Evolutionary conservation across 1,140 invertebrate genomes (phyloP).

Genomic region (Drosophila quadrilineata): DNA sequence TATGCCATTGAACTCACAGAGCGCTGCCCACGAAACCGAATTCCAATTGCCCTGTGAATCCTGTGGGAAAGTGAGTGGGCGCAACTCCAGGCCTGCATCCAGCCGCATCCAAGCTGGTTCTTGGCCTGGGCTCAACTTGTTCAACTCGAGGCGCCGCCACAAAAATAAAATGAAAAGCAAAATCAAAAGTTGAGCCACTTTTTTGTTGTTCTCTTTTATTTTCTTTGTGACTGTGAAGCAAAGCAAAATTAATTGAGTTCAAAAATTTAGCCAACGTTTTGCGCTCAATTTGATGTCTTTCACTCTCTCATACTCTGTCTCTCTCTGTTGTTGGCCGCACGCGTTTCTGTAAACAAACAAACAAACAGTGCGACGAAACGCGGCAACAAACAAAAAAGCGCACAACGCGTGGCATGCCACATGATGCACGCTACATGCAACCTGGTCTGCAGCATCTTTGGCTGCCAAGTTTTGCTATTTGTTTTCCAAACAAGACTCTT

Average conservation of each 20-base stretch:
- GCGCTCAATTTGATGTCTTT: conserved; percentile 13
- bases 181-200: too few species aligned
- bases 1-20: background rate
- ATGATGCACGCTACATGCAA: conserved; percentile 9
- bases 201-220: conserved; percentile 1
- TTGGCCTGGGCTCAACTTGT: conserved; percentile 49
- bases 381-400: conserved; percentile 44
- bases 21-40: conserved; percentile 61
- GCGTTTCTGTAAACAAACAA: conserved; percentile 77
- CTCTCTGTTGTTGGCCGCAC: conserved; percentile 65
- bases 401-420: conserved; percentile 53
- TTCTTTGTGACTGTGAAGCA: conserved; percentile 10
- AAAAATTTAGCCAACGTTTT: conserved; percentile 41
- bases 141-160: conserved; percentile 49
- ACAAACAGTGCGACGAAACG: conserved; percentile 41
- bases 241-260: conserved; percentile 46
- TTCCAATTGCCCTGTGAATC: conserved; percentile 59
- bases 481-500: conserved; percentile 72
- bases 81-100: conserved; percentile 2
- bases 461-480: conserved; percentile 38
- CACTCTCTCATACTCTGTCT: conserved; percentile 9
- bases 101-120: conserved; percentile 53
- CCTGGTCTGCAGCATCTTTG: conserved; percentile 39
- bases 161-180: too few species aligned
- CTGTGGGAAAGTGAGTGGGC: conserved; percentile 72